Evolutionary conservation across 2,113 vertebrate genomes (phyloP).

Genomic region (Sialia sialis): DNA sequence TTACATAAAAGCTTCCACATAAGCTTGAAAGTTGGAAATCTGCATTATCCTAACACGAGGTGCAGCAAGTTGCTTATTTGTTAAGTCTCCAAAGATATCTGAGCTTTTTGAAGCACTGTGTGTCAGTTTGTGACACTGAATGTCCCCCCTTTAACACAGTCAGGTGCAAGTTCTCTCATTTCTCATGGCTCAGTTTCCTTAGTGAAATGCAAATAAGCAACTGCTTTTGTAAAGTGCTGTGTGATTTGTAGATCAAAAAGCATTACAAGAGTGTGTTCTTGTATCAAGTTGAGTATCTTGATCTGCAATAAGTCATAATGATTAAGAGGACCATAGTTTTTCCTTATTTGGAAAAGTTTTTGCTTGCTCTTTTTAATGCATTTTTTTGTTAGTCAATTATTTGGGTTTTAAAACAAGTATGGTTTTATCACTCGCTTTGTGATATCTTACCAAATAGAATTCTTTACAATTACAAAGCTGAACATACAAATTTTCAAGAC

Average conservation of each 20-base stretch:
- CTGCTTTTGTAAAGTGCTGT: background rate
- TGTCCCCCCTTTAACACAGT: background rate
- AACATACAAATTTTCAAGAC: background rate
- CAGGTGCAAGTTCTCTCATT: background rate
- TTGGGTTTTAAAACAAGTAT: background rate
- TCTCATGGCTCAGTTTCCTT: background rate
- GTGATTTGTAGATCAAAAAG: background rate
- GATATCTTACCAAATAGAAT: background rate
- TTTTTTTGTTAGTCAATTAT: background rate
- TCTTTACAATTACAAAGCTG: background rate
- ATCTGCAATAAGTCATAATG: background rate
- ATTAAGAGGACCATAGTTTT: background rate
- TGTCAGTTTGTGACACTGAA: background rate
- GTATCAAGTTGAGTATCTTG: background rate
- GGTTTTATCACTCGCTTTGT: background rate
- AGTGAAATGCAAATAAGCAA: background rate
- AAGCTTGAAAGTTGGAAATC: background rate
- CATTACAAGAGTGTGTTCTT: background rate
- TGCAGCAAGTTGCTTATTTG: background rate
- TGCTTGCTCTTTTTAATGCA: background rate
- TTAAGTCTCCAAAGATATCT: background rate
- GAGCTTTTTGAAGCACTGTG: background rate
- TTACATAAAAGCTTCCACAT: background rate
- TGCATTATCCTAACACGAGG: background rate
- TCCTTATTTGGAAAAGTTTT: background rate